These are phyloP conservation scores for Nephrotoma flavescens DNA, from an alignment of 2,888 invertebrate genomes.

Conservation along the genomic window DNA sequence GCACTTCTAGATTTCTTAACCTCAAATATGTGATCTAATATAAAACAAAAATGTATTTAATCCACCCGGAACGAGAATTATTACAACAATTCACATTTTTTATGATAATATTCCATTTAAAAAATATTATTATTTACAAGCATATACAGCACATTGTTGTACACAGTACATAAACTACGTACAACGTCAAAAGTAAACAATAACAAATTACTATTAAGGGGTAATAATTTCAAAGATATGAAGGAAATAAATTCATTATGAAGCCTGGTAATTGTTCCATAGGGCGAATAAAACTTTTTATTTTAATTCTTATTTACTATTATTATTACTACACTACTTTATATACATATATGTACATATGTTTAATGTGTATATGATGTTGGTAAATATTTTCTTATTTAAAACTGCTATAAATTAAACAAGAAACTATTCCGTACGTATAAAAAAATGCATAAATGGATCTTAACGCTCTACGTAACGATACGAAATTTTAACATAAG, in stretches of 20 bases:
- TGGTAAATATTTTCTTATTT: not conserved
- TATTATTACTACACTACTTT: not conserved
- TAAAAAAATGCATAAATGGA: not conserved
- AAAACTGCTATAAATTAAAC: not conserved
- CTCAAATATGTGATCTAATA: too few relatives aligned
- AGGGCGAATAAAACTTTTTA: constrained; percentile 18
- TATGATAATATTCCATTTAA: not conserved
- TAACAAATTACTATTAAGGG: constrained; percentile 6
- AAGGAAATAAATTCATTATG: constrained; percentile 32
- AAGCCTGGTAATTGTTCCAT: constrained; percentile 31
- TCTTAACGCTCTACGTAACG: not conserved
- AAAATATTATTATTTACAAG: not conserved
- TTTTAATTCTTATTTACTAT: constrained; percentile 2
- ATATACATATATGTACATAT: not conserved
- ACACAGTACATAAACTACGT: not conserved
- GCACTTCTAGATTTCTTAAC: too few relatives aligned
- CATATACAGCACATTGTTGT: not conserved
- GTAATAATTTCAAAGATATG: constrained; percentile 8
- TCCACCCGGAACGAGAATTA: too few relatives aligned
- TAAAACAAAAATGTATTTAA: too few relatives aligned
- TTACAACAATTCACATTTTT: not conserved
- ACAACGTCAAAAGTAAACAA: constrained; percentile 1
- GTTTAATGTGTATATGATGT: not conserved
- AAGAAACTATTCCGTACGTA: not conserved
- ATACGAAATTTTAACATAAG: not conserved